Base-by-base conservation (phyloP, 2,888 invertebrate species). In the Yponomeuta malinellus region DNA sequence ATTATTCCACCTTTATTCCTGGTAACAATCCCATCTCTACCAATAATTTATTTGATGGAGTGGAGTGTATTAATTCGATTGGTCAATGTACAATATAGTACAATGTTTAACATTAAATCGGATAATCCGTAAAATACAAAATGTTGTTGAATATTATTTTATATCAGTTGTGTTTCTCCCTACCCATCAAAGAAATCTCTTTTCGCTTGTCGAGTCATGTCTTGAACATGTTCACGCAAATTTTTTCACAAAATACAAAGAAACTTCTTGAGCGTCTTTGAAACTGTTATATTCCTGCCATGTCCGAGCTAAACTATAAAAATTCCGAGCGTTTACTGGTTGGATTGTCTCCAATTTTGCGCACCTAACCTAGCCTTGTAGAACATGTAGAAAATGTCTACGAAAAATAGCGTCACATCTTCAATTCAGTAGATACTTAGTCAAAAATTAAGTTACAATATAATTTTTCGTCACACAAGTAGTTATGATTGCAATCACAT, bases 291-390 rank as follows among this genome's bases (percentile, higher is more conserved):
- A 83, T 83, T 79, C 81, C 74, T 71, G 70, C 76, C 78, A 78
- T 82, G 81, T 80, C 76, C 76, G 74, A 73, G 77, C 75, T 76
- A 73, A 76, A 78, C 79, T 79, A 85, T 85, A 87, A 87, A 86
- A 84, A 88, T 83, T 86, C 83, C 78, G 76, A 75, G 76, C 81
- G 78, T 79, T 79, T 79, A 76, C 78, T 73, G 71, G 52, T 73
- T 73, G 82, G 81, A 83, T 81, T 83, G 82, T 84, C 82, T 82
- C 82, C 82, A 83, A 84, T 86, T 85, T 82, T 75, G 79, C 78
- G 78, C 81, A 80, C 78, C 83, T 81, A 80, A 78, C 75, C 75
- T 37, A 43, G 69, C 43, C 37, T 43, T 37, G 76, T 71, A 71
- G 69, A 10, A 43, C 75, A 74, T 78, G 78, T 83, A 81, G 85